A percentile compares a stretch with the other conserved stretches of the same genome.
Conservation (phyloP, 2,888 invertebrate genomes). For the Oxyteleia sp. region DNA sequence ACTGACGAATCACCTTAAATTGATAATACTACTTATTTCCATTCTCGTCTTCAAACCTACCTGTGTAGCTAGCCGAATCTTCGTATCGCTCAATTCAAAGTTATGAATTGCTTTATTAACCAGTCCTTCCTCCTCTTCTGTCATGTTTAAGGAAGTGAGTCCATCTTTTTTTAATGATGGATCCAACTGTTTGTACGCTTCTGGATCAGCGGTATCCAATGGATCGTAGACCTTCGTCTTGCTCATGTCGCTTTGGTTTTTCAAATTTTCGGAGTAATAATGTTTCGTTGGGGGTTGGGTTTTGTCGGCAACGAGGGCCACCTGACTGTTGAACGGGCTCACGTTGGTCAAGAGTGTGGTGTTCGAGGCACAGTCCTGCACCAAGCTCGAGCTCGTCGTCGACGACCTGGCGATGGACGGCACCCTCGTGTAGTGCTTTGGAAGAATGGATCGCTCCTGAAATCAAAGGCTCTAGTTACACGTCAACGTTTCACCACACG, state of each 20-base stretch:
- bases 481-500: conserved; percentile 30
- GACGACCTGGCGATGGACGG: conserved; percentile 79
- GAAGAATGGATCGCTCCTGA: conserved; percentile 83
- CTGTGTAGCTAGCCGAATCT: conserved; percentile 17
- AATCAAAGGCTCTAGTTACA: conserved; percentile 48
- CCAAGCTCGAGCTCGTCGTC: conserved; percentile 79
- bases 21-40: too few species aligned
- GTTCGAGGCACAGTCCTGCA: conserved; percentile 85
- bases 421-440: conserved; percentile 84
- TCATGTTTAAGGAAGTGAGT: too few species aligned
- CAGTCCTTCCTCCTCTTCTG: conserved; percentile 50
- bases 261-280: conserved; percentile 85
- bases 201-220: conserved; percentile 75
- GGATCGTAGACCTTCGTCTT: conserved; percentile 82
- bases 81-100: conserved; percentile 18
- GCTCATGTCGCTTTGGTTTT: conserved; percentile 79
- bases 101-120: conserved; percentile 11
- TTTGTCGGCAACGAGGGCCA: conserved; percentile 80
- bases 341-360: conserved; percentile 84
- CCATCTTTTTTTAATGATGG: too few species aligned
- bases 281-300: conserved; percentile 71
- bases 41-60: conserved; percentile 25
- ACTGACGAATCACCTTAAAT: too few species aligned
- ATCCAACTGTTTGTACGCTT: conserved; percentile 83
- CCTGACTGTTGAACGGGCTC: conserved; percentile 86